Evolutionary conservation across 2,113 vertebrate genomes (phyloP).

Genomic region (Narcine bancroftii): DNA sequence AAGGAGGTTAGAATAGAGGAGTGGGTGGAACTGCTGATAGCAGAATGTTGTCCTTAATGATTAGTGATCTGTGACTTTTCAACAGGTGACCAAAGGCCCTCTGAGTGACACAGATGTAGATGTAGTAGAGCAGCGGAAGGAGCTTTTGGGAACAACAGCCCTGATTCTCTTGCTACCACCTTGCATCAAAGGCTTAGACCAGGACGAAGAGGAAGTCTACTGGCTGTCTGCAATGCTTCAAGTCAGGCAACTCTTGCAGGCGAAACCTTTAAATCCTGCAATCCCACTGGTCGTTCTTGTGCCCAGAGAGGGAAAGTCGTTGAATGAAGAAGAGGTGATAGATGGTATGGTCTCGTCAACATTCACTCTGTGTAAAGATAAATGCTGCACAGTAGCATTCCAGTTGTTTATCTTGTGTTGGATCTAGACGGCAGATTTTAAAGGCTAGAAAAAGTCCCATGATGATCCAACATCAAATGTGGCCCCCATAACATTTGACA

Average conservation of each 20-base stretch:
- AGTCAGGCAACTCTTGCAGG: conserved; percentile 80
- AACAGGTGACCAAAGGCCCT: conserved; percentile 64
- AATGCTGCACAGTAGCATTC: not conserved
- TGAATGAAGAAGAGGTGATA: conserved; percentile 51
- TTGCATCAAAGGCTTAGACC: conserved; percentile 42
- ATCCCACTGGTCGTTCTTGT: conserved; percentile 73
- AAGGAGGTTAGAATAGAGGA: no score
- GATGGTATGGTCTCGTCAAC: conserved; percentile 47
- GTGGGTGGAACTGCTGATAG: no score
- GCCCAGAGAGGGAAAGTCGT: conserved; percentile 44
- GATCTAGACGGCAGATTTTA: not conserved
- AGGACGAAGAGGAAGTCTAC: conserved; percentile 62
- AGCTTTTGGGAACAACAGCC: conserved; percentile 73
- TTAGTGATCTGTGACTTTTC: not conserved
- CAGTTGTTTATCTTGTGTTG: not conserved
- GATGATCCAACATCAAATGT: not conserved
- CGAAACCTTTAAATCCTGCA: conserved; percentile 67
- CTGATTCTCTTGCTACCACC: conserved; percentile 75
- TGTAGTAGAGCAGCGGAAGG: conserved; percentile 58
- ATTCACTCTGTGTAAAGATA: not conserved
- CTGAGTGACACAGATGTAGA: conserved; percentile 59
- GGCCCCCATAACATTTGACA: not conserved
- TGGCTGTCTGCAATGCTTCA: conserved; percentile 80
- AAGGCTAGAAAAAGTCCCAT: not conserved
- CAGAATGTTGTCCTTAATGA: not conserved